Conservation (phyloP, 2,888 invertebrate genomes). For the Dryocosmus kuriphilus region DNA sequence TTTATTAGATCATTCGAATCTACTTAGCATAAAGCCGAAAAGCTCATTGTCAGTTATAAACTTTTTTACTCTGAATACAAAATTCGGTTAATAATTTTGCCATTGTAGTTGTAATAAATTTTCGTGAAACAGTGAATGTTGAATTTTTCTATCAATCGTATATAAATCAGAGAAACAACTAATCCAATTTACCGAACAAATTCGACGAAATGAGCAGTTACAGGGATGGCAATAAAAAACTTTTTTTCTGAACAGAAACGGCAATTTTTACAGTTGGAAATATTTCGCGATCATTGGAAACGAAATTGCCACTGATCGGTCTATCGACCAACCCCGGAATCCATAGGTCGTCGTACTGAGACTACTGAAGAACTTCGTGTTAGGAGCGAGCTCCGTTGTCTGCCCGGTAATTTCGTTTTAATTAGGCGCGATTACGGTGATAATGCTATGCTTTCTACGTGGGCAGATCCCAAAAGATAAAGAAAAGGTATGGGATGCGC, state of each 20-base stretch:
- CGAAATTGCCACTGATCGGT: slow-evolving; percentile 52
- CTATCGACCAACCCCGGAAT: slow-evolving; percentile 57
- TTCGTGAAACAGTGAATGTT: background rate
- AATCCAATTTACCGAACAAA: slow-evolving; percentile 19
- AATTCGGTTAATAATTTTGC: background rate
- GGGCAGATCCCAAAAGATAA: slow-evolving; percentile 61
- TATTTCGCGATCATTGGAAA: slow-evolving; percentile 32
- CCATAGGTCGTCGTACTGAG: slow-evolving; percentile 64
- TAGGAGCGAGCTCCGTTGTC: slow-evolving; percentile 61
- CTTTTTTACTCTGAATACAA: background rate
- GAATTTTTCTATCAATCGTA: background rate
- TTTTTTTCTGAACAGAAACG: slow-evolving; percentile 23
- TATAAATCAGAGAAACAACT: background rate
- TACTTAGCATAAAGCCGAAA: no score
- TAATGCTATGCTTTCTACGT: slow-evolving; percentile 58
- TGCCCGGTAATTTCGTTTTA: slow-evolving; percentile 65
- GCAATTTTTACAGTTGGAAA: slow-evolving; percentile 34
- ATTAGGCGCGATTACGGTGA: slow-evolving; percentile 68
- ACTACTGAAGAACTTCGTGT: slow-evolving; percentile 58
- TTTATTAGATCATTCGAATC: no score
- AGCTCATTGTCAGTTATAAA: background rate
- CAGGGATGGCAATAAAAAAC: slow-evolving; percentile 19
- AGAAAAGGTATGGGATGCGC: slow-evolving; percentile 55
- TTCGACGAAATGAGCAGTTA: slow-evolving; percentile 26
- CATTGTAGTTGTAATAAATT: background rate